Conservation (phyloP, 2,888 invertebrate genomes). For the Aphodius sticticus region DNA sequence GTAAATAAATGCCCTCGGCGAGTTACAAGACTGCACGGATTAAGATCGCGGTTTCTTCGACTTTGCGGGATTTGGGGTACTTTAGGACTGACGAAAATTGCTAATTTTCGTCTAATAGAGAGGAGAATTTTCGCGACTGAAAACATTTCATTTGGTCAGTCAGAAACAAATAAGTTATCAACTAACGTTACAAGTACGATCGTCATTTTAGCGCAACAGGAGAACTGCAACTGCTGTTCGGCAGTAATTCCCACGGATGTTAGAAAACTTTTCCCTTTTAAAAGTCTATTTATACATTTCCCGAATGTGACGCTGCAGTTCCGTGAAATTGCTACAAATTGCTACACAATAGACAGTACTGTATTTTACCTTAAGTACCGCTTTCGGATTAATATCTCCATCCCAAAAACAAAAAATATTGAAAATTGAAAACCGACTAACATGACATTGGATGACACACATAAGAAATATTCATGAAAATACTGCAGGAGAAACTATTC, state of each 20-base stretch:
- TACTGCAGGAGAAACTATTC: no score
- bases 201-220: not conserved
- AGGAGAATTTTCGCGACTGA: not conserved
- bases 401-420: no score
- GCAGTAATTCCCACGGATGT: not conserved
- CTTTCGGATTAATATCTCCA: no score
- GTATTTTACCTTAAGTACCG: no score
- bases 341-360: no score
- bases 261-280: not conserved
- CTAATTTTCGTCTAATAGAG: not conserved
- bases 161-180: not conserved
- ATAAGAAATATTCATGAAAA: no score
- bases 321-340: no score
- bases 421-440: no score
- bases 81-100: not conserved
- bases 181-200: not conserved
- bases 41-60: not conserved
- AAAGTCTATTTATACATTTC: not conserved
- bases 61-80: not conserved
- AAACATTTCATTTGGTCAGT: not conserved
- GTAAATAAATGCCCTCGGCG: not conserved
- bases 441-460: no score
- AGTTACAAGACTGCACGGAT: constrained; percentile 5
- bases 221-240: not conserved
- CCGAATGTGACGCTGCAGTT: not conserved